Base-by-base conservation (phyloP, 2,797 vertebrate species). In the Sebastes flavidus region DNA sequence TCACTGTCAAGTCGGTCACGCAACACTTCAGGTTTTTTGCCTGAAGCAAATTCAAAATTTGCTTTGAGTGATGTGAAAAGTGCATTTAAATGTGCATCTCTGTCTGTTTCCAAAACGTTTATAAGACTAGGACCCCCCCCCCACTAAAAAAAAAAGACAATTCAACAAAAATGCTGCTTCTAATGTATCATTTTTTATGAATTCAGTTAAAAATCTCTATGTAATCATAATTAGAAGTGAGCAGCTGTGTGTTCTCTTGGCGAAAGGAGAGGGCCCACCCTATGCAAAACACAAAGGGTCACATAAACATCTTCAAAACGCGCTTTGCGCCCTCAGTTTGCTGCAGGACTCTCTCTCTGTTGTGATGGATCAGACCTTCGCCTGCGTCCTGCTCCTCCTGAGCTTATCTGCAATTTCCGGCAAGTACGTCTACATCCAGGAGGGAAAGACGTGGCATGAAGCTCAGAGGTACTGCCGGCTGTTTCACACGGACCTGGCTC, bases 401-500 rank as follows among this genome's bases (percentile, higher is more conserved):
- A 65, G 75, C 69, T 60, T 32, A 10, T 58, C 63, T 29, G 65
- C 65, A 60, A 16, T 38, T 4, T 77, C 30, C 2, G 66, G 67
- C 13, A 86, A 92, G 22, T 90, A 90, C 10, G 60, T 90, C 63
- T 69, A 59, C 29, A 16, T 89, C 1, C 0, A 7, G 0, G 0
- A 30, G 2, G 0, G 0, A 0, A 13, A 1, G 60, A 14, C 0
- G 3, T 89, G 92, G 91, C 0, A 2, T 0, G 5, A 29, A 1
- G 92, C 93, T 85, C 83, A 76, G 63, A 0, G 0, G 0, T 60
- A 80, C 81, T 93, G 91, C 75, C 79, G 36, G 34, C 0, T 0
- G 4, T 1, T 34, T 8, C 42, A 89, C 75, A 88, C 79, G 4
- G 92, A 92, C 67, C 77, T 94, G 72, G 91, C 92, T 29, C 78